Evolutionary conservation across 2,888 invertebrate genomes (phyloP).

Genomic region (Polyommatus icarus): DNA sequence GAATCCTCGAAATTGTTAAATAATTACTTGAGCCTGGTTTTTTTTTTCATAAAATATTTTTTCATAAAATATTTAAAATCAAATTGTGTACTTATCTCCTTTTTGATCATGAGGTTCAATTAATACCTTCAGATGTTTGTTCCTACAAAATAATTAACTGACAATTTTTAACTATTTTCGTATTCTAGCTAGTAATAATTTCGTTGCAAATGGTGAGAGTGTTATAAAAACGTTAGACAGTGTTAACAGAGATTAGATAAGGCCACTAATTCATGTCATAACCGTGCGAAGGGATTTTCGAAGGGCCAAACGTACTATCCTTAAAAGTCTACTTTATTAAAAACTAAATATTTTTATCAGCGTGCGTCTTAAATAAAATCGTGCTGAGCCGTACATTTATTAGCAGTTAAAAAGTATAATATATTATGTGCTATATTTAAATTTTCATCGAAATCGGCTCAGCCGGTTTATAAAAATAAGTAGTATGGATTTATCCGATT

Average conservation of each 20-base stretch:
- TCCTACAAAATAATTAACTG: neutral
- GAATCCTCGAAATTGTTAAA: too few relatives aligned
- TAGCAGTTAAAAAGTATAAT: too few relatives aligned
- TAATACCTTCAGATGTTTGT: too few relatives aligned
- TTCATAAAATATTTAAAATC: too few relatives aligned
- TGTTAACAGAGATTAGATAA: slow-evolving; percentile 25
- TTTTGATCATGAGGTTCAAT: too few relatives aligned
- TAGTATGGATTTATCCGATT: neutral
- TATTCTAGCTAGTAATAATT: neutral
- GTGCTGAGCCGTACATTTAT: too few relatives aligned
- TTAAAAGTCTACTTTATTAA: neutral
- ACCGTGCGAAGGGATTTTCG: slow-evolving; percentile 9
- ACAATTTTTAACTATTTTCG: neutral
- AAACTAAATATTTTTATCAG: neutral
- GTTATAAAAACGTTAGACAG: slow-evolving; percentile 23
- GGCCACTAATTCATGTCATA: slow-evolving; percentile 10
- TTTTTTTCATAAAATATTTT: too few relatives aligned
- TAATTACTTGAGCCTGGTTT: too few relatives aligned
- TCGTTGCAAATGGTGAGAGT: neutral
- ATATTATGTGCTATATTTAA: neutral
- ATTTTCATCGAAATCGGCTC: neutral
- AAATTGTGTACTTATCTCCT: too few relatives aligned
- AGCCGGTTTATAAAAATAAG: neutral
- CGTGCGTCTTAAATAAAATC: too few relatives aligned
- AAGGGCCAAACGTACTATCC: neutral